Conservation (phyloP, 1,140 invertebrate species). For the Brachionus calyciflorus region DNA sequence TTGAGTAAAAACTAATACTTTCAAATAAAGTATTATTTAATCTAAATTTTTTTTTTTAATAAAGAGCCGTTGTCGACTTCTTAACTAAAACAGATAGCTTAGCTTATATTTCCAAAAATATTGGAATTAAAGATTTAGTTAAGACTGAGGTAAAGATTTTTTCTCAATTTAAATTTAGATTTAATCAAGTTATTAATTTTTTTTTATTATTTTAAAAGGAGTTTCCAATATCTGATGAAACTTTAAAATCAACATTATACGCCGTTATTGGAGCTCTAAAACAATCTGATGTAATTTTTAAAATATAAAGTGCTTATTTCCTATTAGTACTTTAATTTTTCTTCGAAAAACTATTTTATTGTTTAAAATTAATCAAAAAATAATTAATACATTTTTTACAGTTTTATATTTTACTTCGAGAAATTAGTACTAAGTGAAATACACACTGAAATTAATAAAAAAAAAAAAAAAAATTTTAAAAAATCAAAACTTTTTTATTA, state of each 20-base stretch:
- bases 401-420: too few species aligned
- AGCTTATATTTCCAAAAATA: conserved; percentile 68
- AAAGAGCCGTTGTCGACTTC: conserved; percentile 67
- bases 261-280: conserved; percentile 75
- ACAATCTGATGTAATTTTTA: conserved; percentile 53
- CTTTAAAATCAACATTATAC: conserved; percentile 72
- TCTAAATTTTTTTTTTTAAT: conserved; percentile 50
- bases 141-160: conserved; percentile 65
- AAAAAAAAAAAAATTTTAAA: too few species aligned
- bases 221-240: conserved; percentile 69
- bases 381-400: too few species aligned
- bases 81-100: conserved; percentile 69
- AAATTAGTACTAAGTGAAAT: too few species aligned
- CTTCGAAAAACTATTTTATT: too few species aligned
- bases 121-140: conserved; percentile 79
- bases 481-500: too few species aligned
- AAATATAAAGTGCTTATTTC: too few species aligned
- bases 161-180: too few species aligned
- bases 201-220: conserved; percentile 64
- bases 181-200: not conserved
- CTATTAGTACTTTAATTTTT: too few species aligned
- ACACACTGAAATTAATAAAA: too few species aligned
- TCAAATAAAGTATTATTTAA: not conserved
- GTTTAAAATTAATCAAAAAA: too few species aligned
- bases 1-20: conserved; percentile 58